These are phyloP conservation scores for Sorex araneus DNA, from an alignment of 2,113 vertebrate species.

Conservation along the genomic window DNA sequence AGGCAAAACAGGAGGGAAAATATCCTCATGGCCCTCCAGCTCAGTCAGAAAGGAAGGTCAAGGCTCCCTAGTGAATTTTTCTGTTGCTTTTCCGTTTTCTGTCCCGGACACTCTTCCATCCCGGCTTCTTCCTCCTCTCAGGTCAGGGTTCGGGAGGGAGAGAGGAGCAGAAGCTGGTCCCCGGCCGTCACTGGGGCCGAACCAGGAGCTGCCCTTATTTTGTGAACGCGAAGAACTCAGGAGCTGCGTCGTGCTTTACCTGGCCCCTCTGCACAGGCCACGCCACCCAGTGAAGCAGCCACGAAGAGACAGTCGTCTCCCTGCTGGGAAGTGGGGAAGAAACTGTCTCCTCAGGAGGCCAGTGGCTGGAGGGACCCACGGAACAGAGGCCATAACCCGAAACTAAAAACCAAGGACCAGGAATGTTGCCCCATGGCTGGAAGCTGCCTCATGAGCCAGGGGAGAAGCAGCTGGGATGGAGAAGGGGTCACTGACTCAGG, in stretches of 20 bases:
- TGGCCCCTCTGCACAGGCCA: background rate
- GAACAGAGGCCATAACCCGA: too few relatives aligned
- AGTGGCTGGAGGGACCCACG: too few relatives aligned
- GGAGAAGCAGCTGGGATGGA: too few relatives aligned
- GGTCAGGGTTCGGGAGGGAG: background rate
- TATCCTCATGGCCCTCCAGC: background rate
- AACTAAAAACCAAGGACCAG: too few relatives aligned
- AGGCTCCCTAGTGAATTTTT: background rate
- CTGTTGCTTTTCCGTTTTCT: background rate
- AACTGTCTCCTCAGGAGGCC: conserved; percentile 1
- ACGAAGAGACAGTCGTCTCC: background rate
- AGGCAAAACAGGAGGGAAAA: background rate
- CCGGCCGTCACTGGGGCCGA: background rate
- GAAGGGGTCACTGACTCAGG: too few relatives aligned
- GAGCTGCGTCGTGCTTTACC: background rate
- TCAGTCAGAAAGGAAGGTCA: background rate
- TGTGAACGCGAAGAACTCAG: background rate
- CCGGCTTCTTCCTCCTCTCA: background rate
- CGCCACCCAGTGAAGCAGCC: background rate
- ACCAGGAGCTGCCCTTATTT: background rate
- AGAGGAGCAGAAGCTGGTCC: background rate
- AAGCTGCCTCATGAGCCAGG: too few relatives aligned
- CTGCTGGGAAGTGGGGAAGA: background rate
- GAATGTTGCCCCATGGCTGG: too few relatives aligned
- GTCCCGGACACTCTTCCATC: background rate